Percentiles rank a stretch among this genome's conserved stretches.
phyloP scores from a whole-genome alignment of 2,797 vertebrate species.

The Epinephelus awoara region DNA sequence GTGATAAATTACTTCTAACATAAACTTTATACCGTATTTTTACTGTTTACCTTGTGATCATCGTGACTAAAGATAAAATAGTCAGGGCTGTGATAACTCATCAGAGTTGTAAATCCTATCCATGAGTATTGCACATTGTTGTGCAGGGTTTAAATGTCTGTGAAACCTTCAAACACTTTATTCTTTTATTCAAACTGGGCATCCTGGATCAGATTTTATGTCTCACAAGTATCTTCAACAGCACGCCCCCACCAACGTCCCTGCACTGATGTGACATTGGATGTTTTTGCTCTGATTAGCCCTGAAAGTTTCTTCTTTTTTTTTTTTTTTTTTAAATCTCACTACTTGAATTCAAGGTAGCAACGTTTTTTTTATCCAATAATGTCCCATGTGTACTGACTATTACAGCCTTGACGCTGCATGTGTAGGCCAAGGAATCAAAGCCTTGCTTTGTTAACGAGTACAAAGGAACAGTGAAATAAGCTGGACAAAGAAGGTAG shows the following conservation, averaged over 20 bases:
- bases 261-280: neutral
- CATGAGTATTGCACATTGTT: no score
- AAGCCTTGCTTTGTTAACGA: slow-evolving; percentile 6
- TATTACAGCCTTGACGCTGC: neutral
- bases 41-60: no score
- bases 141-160: no score
- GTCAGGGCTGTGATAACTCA: no score
- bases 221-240: neutral
- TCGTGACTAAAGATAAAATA: no score
- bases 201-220: no score
- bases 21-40: no score
- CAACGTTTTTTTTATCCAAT: neutral
- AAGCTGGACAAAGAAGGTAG: neutral
- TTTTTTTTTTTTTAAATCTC: neutral
- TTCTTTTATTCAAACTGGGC: no score
- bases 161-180: no score
- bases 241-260: neutral
- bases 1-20: no score
- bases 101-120: no score
- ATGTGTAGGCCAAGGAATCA: neutral
- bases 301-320: neutral
- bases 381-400: neutral
- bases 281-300: neutral
- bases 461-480: neutral
- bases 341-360: neutral